phyloP scores from a whole-genome alignment of 2,113 vertebrate species.

The Mus pahari region DNA sequence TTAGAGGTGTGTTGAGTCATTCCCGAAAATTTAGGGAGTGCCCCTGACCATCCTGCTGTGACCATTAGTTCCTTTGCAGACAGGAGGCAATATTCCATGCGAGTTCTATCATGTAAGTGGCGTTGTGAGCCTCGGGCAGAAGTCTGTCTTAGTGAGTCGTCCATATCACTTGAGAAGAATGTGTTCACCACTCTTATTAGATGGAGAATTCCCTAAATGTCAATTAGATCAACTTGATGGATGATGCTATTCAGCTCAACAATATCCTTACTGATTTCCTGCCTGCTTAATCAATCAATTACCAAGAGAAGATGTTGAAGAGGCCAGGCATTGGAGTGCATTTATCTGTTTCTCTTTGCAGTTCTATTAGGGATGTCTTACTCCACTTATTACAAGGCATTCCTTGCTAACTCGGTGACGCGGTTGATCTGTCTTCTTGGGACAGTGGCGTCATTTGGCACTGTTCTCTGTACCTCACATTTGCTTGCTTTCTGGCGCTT shows the following conservation, averaged over 20 bases:
- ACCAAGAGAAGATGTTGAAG: neutral
- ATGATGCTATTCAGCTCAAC: slow-evolving; percentile 22
- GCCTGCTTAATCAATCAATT: slow-evolving; percentile 52
- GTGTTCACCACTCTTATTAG: neutral
- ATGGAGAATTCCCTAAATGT: slow-evolving; percentile 29
- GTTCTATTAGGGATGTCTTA: neutral
- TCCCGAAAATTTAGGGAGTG: too few species aligned
- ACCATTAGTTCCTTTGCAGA: neutral
- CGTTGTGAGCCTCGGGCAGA: neutral
- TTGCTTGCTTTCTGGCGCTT: neutral
- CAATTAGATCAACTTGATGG: slow-evolving; percentile 47
- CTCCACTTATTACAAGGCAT: neutral
- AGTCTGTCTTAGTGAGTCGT: neutral
- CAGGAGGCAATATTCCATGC: neutral
- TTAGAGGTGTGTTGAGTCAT: neutral
- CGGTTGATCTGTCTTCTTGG: neutral
- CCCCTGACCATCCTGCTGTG: neutral
- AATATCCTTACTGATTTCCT: slow-evolving; percentile 44
- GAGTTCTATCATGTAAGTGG: neutral
- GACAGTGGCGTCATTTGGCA: neutral
- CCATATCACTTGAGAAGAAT: neutral
- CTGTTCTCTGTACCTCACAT: neutral
- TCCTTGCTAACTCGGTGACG: neutral
- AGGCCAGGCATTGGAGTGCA: neutral
- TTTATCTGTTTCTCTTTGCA: slow-evolving; percentile 13